A percentile compares a stretch with the other conserved stretches of the same genome.
These are phyloP conservation scores for Gambusia affinis DNA, from an alignment of 2,113 vertebrate genomes.

Conservation along the genomic window DNA sequence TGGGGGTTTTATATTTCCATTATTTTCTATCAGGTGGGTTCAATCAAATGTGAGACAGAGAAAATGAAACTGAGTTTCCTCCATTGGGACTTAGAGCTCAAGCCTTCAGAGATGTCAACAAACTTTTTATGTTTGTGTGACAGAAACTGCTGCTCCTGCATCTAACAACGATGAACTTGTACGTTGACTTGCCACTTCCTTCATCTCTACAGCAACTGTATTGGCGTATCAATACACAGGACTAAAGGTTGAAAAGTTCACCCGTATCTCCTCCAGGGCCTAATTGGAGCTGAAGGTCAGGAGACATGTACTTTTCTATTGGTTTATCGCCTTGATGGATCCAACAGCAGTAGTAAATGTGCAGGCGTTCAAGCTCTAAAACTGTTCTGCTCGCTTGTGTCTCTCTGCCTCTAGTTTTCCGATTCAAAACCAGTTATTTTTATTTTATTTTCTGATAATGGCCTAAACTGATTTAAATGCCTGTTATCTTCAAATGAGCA, in stretches of 20 bases:
- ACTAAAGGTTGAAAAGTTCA: conserved; percentile 78
- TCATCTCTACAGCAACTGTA: conserved; percentile 47
- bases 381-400: conserved; percentile 32
- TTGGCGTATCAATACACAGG: conserved; percentile 69
- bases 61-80: conserved; percentile 47
- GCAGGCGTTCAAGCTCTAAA: conserved; percentile 29
- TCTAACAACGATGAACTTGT: conserved; percentile 41
- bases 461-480: conserved; percentile 69
- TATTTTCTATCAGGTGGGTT: conserved; percentile 37
- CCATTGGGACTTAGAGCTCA: conserved; percentile 26
- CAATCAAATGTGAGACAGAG: conserved; percentile 40
- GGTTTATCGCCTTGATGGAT: conserved; percentile 76
- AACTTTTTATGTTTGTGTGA: conserved; percentile 44
- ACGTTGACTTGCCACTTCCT: conserved; percentile 57
- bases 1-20: conserved; percentile 39
- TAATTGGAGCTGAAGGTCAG: conserved; percentile 81
- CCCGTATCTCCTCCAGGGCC: conserved; percentile 66
- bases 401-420: conserved; percentile 37
- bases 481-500: conserved; percentile 76
- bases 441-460: conserved; percentile 59
- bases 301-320: conserved; percentile 68
- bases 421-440: conserved; percentile 62
- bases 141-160: conserved; percentile 35
- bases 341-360: conserved; percentile 34
- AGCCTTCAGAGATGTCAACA: conserved; percentile 30